Percentiles rank a stretch among this genome's conserved stretches.
Evolutionary conservation across 2,888 invertebrate genomes (phyloP).

Genomic region (Lasioglossum lativentre): DNA sequence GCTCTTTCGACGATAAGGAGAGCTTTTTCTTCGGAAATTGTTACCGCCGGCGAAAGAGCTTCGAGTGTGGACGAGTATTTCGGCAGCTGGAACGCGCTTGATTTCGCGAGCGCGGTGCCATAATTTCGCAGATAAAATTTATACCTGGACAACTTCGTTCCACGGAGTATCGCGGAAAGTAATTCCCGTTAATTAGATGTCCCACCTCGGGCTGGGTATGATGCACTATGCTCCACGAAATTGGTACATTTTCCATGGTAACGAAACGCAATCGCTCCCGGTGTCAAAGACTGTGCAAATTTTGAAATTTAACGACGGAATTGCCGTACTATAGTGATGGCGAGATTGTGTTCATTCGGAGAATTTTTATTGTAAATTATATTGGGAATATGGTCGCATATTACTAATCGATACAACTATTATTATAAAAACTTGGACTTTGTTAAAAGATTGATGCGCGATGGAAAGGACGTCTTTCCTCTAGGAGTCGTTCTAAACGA

Average conservation of each 20-base stretch:
- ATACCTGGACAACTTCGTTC: conserved; percentile 19
- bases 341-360: background rate
- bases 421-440: no score
- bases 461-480: no score
- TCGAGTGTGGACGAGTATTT: conserved; percentile 15
- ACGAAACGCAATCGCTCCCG: background rate
- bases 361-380: background rate
- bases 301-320: background rate
- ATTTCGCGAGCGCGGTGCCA: conserved; percentile 10
- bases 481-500: no score
- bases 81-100: conserved; percentile 8
- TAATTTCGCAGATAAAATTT: conserved; percentile 43
- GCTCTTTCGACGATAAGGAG: conserved; percentile 8
- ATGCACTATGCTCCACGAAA: background rate
- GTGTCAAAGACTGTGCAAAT: background rate
- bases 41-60: conserved; percentile 35
- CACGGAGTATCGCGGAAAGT: background rate
- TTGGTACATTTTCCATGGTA: background rate
- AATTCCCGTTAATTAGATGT: conserved; percentile 29
- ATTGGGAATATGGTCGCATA: no score
- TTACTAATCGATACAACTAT: no score
- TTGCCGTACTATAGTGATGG: background rate
- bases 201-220: background rate
- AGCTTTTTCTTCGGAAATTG: conserved; percentile 26
- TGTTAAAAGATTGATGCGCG: no score